Evolutionary conservation across 2,888 invertebrate genomes (phyloP), one percentile per base, ranked within the genome.

Genomic region (Plagodis dolabraria): DNA sequence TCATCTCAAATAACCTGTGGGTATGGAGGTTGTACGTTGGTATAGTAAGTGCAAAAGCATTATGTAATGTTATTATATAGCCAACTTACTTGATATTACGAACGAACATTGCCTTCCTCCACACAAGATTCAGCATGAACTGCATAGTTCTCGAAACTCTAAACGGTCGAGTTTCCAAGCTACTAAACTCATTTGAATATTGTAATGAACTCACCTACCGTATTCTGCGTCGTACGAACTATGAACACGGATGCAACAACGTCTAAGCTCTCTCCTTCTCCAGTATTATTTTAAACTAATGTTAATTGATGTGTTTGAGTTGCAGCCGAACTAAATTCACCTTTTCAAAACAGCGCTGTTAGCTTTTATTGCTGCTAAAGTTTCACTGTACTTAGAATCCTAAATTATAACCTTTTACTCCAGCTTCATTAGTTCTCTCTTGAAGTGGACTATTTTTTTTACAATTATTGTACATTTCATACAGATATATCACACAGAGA

Each of bases 111-210:
- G 64, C 57, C 63, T 33, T 36, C 10, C 7, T 8, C 36, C 33
- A 40, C 11, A 22, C 22, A 22, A 22, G 40, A 40, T 49, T 49
- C 6, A 50, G 43, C 43, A 42, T 11, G 43, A 50, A 11, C 50
- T 33, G 7, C 7, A 9, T 53, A 53, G 53, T 53, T 53, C 42
- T 48, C 35, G 44, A 47, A 54, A 47, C 54, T 68, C 68, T 76
- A 75, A 80, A 80, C 74, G 75, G 70, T 76, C 63, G 69, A 81
- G 79, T 80, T 82, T 82, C 77, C 72, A 76, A 76, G 65, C 77
- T 70, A 76, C 71, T 77, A 76, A 79, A 77, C 84, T 83, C 77
- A 86, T 87, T 86, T 85, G 82, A 86, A 87, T 88, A 84, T 82
- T 77, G 74, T 75, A 82, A 80, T 80, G 77, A 82, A 78, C 22